phyloP scores from a whole-genome alignment of 2,797 vertebrate genomes.

The Fistularia commersonii region DNA sequence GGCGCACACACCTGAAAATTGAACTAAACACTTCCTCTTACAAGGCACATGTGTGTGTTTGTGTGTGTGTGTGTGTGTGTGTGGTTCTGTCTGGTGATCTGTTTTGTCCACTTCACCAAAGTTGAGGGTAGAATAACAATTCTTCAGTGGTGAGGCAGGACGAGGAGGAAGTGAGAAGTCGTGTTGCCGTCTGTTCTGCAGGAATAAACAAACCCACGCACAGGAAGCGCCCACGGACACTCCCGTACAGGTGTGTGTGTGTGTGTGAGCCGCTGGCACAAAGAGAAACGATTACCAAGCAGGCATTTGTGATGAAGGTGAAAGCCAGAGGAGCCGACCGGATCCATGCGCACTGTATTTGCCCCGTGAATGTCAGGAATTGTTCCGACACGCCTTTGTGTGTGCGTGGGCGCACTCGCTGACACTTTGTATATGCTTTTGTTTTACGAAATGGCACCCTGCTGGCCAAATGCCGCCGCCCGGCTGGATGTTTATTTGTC shows the following conservation, averaged over 20 bases:
- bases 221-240: conserved; percentile 36
- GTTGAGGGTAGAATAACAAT: conserved; percentile 7
- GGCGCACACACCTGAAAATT: neutral
- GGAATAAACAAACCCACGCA: conserved; percentile 27
- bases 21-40: too few species aligned
- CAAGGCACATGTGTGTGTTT: conserved; percentile 3
- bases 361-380: conserved; percentile 1
- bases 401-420: conserved; percentile 11
- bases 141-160: conserved; percentile 14
- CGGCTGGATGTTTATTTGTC: too few species aligned
- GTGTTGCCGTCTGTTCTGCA: conserved; percentile 17
- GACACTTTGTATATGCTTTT: too few species aligned
- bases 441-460: too few species aligned
- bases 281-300: neutral
- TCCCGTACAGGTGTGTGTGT: conserved; percentile 43
- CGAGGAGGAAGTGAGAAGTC: conserved; percentile 36
- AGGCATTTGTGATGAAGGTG: conserved; percentile 4
- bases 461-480: too few species aligned
- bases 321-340: conserved; percentile 1
- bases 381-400: conserved; percentile 20
- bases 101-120: too few species aligned
- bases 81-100: conserved; percentile 1
- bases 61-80: conserved; percentile 14
- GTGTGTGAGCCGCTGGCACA: conserved; percentile 6
- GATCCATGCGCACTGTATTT: conserved; percentile 5